Conservation (phyloP, 1,140 invertebrate genomes). For the Eurosta solidaginis region DNA sequence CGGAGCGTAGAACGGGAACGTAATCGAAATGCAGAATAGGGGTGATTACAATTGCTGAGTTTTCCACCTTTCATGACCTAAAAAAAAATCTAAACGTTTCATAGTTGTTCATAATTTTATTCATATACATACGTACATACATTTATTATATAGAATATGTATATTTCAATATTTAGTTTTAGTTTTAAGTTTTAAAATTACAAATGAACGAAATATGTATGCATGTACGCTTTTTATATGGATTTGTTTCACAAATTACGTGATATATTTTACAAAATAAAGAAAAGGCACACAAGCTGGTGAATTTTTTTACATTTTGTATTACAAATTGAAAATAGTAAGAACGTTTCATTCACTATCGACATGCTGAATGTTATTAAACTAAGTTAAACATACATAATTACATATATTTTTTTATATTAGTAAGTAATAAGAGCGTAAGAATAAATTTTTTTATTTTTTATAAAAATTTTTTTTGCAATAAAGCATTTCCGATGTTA, state of each 20-base stretch:
- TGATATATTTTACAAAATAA: neutral
- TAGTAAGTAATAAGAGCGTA: neutral
- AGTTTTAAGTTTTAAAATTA: neutral
- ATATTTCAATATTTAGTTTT: neutral
- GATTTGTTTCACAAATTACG: neutral
- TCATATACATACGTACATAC: slow-evolving; percentile 19
- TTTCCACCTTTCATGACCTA: neutral
- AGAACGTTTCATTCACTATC: slow-evolving; percentile 18
- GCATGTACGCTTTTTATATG: neutral
- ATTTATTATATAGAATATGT: neutral
- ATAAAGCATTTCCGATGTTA: too few species aligned
- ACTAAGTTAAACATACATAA: neutral
- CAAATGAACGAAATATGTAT: neutral
- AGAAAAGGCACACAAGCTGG: neutral
- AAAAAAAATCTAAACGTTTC: neutral
- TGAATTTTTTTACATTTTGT: slow-evolving; percentile 9
- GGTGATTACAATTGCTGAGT: neutral
- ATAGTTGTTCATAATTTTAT: slow-evolving; percentile 27
- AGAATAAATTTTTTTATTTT: neutral
- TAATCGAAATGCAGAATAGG: too few species aligned
- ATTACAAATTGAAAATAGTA: too few species aligned
- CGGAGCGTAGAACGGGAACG: too few species aligned
- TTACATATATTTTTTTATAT: neutral
- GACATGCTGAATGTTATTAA: neutral
- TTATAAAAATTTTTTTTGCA: neutral